A percentile compares a stretch with the other conserved stretches of the same genome.
Evolutionary conservation across 2,888 invertebrate genomes (phyloP).

Genomic region (Nephrotoma guestfalica): DNA sequence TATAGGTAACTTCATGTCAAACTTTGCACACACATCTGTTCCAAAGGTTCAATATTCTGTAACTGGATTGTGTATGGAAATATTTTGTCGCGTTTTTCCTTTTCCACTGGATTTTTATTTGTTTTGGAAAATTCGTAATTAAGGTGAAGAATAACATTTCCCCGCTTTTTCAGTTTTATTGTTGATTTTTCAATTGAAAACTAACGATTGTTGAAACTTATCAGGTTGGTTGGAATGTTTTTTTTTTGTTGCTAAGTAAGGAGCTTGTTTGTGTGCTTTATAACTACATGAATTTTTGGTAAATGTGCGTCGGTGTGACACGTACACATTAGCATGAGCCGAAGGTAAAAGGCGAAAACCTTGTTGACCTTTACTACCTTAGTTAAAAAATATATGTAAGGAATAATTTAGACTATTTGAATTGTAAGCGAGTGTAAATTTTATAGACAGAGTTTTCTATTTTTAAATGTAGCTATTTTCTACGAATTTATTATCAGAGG

Average conservation of each 20-base stretch:
- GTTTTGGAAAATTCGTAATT: not conserved
- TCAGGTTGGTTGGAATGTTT: not conserved
- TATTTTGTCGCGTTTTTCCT: not conserved
- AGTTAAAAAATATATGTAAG: not conserved
- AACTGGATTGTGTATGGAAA: not conserved
- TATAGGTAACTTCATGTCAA: not conserved
- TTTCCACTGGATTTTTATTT: not conserved
- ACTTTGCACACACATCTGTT: not conserved
- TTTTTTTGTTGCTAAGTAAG: not conserved
- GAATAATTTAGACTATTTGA: no score
- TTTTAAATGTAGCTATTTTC: no score
- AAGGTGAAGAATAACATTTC: not conserved
- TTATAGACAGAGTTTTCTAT: no score
- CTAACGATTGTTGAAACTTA: not conserved
- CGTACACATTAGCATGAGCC: not conserved
- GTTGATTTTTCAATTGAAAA: not conserved
- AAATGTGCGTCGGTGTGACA: not conserved
- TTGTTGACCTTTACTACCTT: not conserved
- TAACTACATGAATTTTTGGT: not conserved
- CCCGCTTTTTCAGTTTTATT: not conserved
- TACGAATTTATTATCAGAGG: no score
- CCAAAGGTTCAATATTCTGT: not conserved
- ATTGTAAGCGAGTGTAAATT: no score
- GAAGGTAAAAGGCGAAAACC: not conserved
- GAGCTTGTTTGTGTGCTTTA: not conserved